phyloP scores from a whole-genome alignment of 2,113 vertebrate species.

The Thamnaconus septentrionalis region DNA sequence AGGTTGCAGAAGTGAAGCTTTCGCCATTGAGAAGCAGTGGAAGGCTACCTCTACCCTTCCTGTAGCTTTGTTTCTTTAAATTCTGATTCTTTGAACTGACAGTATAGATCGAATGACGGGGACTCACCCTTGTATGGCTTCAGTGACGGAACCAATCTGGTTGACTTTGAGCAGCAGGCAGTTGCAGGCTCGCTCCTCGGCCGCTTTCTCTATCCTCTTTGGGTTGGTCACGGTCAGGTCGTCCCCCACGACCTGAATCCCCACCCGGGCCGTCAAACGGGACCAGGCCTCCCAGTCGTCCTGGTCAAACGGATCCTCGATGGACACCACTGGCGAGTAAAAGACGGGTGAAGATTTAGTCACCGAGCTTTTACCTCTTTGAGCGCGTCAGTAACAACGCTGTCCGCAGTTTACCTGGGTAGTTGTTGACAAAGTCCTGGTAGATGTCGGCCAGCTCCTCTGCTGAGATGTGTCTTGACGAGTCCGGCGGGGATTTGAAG shows the following conservation, averaged over 20 bases:
- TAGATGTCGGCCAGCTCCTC: slow-evolving; percentile 92
- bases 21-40: too few relatives aligned
- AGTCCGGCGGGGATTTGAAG: slow-evolving; percentile 90
- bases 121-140: slow-evolving; percentile 92
- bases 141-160: slow-evolving; percentile 92
- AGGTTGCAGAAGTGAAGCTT: too few relatives aligned
- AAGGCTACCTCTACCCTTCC: too few relatives aligned
- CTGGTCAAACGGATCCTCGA: slow-evolving; percentile 96
- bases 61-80: neutral
- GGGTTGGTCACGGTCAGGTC: slow-evolving; percentile 95
- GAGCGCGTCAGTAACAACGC: neutral
- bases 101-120: neutral
- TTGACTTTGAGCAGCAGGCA: slow-evolving; percentile 95
- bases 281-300: slow-evolving; percentile 96
- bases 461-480: slow-evolving; percentile 84
- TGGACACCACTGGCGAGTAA: slow-evolving; percentile 85
- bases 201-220: slow-evolving; percentile 89
- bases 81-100: neutral
- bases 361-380: too few relatives aligned
- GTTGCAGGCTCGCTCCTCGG: slow-evolving; percentile 94
- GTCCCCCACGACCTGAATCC: slow-evolving; percentile 94
- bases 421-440: slow-evolving; percentile 92
- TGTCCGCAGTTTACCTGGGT: slow-evolving; percentile 79
- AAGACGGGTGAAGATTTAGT: too few relatives aligned
- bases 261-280: slow-evolving; percentile 87